Evolutionary conservation across 2,797 vertebrate species (phyloP).

Genomic region (Lutjanus campechanus): DNA sequence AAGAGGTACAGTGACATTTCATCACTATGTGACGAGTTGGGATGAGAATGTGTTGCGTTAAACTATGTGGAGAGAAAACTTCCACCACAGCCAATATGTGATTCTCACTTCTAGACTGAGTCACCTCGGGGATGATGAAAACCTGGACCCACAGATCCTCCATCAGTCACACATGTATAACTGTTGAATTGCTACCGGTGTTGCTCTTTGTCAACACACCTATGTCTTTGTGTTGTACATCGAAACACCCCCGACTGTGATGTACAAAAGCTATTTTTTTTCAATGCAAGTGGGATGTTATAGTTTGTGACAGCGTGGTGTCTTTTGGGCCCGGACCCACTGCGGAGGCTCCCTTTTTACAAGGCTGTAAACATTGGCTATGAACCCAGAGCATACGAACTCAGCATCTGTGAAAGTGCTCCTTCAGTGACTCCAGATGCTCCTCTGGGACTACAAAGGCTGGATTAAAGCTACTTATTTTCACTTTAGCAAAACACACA

Average conservation of each 20-base stretch:
- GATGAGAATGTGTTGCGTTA: neutral
- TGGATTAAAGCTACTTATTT: slow-evolving; percentile 58
- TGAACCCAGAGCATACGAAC: slow-evolving; percentile 71
- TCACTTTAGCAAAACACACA: slow-evolving; percentile 44
- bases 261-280: slow-evolving; percentile 33
- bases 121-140: slow-evolving; percentile 36
- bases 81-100: neutral
- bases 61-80: neutral
- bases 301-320: slow-evolving; percentile 65
- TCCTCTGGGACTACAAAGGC: slow-evolving; percentile 61
- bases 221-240: slow-evolving; percentile 27
- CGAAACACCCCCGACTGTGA: slow-evolving; percentile 21
- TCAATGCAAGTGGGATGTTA: slow-evolving; percentile 34
- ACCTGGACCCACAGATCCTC: slow-evolving; percentile 17
- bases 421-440: slow-evolving; percentile 77
- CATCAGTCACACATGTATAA: slow-evolving; percentile 27
- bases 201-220: slow-evolving; percentile 31
- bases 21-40: no score
- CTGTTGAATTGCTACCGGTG: slow-evolving; percentile 18
- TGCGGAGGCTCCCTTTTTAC: slow-evolving; percentile 72
- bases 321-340: slow-evolving; percentile 50
- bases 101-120: slow-evolving; percentile 6
- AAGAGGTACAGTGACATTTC: neutral
- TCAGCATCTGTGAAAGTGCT: slow-evolving; percentile 74
- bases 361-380: slow-evolving; percentile 78